Base-by-base conservation (phyloP, 1,140 invertebrate genomes). In the Pomacea maculata region DNA sequence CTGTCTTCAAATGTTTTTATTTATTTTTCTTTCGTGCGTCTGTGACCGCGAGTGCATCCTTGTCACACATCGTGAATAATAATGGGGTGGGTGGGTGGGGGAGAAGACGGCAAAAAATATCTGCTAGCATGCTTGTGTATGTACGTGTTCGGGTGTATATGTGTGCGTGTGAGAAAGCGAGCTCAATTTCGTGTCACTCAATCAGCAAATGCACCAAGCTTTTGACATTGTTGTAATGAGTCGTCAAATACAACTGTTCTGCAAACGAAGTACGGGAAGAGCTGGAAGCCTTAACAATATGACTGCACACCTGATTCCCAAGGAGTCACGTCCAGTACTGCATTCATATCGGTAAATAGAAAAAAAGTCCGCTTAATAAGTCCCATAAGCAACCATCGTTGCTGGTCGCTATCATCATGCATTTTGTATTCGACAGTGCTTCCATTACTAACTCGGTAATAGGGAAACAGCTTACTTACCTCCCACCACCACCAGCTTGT, bases 401-500 rank as follows among this genome's bases (percentile, higher is more conserved):
- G 25, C 25, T 25, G 25, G 25, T 29, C 34, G 34, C 45, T 54
- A 29, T 54, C 19, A 9, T 54, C 34, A 45, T 45, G 34, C 34
- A 45, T 45, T 45, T 45, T 45, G 34, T 45, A 45, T 45, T n/a
- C 25, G 57, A 34, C 12, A 25, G 52, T 74, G 19, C 54, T 52
- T 57, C 45, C n/a, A 21, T 52, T 70, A 19, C 76, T 52, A 34
- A 70, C 79, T 17, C 29, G 67, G 6, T 75, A 83, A 52, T 45
- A 78, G 17, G 21, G 55, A 17, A 73, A 73, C 45, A 75, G 61
- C 65, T 73, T 80, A 88, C 90, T 91, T 90, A 93, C 93, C 93
- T 86, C 93, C 93, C 77, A 94, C 93, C 80, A 94, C 93, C n/a
- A 94, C 93, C 79, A 94, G 86, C 86, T 94, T 94, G 87, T 94